Evolutionary conservation across 1,140 invertebrate species (phyloP), one percentile per base, ranked within the genome.

Genomic region (Copidosoma floridanum): DNA sequence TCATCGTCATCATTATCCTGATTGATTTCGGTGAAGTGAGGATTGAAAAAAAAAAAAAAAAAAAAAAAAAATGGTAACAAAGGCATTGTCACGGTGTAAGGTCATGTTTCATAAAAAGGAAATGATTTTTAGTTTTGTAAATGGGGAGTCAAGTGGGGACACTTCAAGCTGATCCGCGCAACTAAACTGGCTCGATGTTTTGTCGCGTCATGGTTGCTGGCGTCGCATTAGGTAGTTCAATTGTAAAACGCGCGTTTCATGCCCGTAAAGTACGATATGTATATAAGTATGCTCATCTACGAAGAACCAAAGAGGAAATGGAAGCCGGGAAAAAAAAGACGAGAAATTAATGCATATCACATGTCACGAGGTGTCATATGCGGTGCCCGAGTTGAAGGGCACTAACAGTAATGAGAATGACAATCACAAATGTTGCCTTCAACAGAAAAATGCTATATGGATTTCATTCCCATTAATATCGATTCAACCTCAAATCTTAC

Each of bases 281-380:
- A n/a, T n/a, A n/a, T n/a, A n/a, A n/a, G n/a, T n/a, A n/a, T n/a
- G n/a, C n/a, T n/a, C n/a, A n/a, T n/a, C n/a, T n/a, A n/a, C n/a
- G n/a, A n/a, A n/a, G n/a, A n/a, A n/a, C n/a, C n/a, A n/a, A n/a
- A n/a, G n/a, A n/a, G n/a, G n/a, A n/a, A n/a, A n/a, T n/a, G n/a
- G n/a, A n/a, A n/a, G n/a, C n/a, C n/a, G n/a, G n/a, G n/a, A 52
- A 61, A 60, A 66, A 53, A 61, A n/a, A n/a, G n/a, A n/a, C n/a
- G n/a, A n/a, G n/a, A n/a, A n/a, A n/a, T n/a, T n/a, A n/a, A n/a
- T n/a, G n/a, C n/a, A n/a, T n/a, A 53, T 64, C 23, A 27, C 48
- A 20, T 32, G 61, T 68, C 67, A 66, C 54, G 68, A 68, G 61
- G 54, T 66, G 66, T 69, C 64, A 66, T 57, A 61, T 43, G 46